phyloP scores from a whole-genome alignment of 2,113 vertebrate genomes.

The Tupaia tana region DNA sequence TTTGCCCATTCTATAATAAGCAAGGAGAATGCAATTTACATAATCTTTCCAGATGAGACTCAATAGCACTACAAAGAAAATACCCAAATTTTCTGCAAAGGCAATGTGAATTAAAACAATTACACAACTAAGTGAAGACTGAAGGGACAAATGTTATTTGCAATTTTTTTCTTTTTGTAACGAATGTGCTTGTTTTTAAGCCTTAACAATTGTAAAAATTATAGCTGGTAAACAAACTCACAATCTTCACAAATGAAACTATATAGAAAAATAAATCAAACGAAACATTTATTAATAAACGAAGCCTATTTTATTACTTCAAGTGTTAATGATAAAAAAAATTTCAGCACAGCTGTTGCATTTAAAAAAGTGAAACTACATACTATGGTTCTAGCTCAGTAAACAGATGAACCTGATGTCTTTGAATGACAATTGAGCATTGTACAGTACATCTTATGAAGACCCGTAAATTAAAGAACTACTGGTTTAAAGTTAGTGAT shows the following conservation, averaged over 20 bases:
- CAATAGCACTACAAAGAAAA: constrained; percentile 70
- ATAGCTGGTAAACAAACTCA: constrained; percentile 64
- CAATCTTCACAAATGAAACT: constrained; percentile 70
- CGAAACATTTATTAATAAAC: constrained; percentile 88
- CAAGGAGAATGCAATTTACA: constrained; percentile 74
- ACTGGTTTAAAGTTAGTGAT: constrained; percentile 87
- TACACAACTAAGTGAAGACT: constrained; percentile 69
- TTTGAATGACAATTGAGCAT: constrained; percentile 90
- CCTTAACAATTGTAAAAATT: constrained; percentile 63
- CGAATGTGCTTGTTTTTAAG: constrained; percentile 68
- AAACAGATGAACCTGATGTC: constrained; percentile 91
- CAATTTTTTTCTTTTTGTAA: constrained; percentile 44
- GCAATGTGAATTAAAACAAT: constrained; percentile 72
- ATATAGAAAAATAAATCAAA: constrained; percentile 79
- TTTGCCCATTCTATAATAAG: constrained; percentile 54
- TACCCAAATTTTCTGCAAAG: constrained; percentile 75
- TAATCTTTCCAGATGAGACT: constrained; percentile 73
- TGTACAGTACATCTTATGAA: constrained; percentile 94
- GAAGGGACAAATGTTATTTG: constrained; percentile 67
- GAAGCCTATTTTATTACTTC: constrained; percentile 94
- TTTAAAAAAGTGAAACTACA: constrained; percentile 92
- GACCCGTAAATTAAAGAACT: constrained; percentile 94
- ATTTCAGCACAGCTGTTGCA: constrained; percentile 95
- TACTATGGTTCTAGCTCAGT: constrained; percentile 90
- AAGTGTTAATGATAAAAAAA: constrained; percentile 95